phyloP scores from a whole-genome alignment of 1,140 invertebrate species.

The Frieseomelitta varia region DNA sequence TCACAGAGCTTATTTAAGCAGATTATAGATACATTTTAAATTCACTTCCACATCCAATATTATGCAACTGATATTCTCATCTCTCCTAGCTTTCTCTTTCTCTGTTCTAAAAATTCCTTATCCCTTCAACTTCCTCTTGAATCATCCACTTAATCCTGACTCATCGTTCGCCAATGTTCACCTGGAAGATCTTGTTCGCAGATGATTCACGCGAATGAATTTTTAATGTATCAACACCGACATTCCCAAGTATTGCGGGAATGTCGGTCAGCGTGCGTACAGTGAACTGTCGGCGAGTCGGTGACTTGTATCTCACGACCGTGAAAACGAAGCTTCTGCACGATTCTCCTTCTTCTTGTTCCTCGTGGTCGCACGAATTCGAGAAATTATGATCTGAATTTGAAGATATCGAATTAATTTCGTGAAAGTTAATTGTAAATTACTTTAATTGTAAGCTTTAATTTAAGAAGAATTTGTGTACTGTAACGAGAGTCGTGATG shows the following conservation, averaged over 20 bases:
- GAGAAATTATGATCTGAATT: background rate
- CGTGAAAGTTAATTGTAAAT: too few species aligned
- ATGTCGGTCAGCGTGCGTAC: slow-evolving; percentile 20
- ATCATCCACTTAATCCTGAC: background rate
- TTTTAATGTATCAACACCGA: background rate
- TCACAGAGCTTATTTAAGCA: too few species aligned
- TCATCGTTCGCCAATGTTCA: slow-evolving; percentile 13
- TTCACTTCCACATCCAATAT: too few species aligned
- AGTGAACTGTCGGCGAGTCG: background rate
- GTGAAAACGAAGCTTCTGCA: background rate
- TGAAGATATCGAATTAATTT: background rate
- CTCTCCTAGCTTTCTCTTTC: too few species aligned
- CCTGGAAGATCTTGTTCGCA: background rate
- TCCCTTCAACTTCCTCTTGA: background rate
- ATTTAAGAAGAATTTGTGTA: too few species aligned
- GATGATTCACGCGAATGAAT: slow-evolving; percentile 15
- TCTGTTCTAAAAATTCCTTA: too few species aligned
- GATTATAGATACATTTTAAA: too few species aligned
- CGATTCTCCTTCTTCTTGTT: too few species aligned
- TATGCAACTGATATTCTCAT: too few species aligned
- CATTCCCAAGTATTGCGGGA: slow-evolving; percentile 6
- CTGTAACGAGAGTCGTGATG: too few species aligned
- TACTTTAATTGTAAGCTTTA: too few species aligned
- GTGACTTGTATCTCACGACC: background rate
- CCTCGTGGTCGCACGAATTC: background rate